Evolutionary conservation across 1,140 invertebrate species (phyloP).

Genomic region (Saccostrea cuccullata): DNA sequence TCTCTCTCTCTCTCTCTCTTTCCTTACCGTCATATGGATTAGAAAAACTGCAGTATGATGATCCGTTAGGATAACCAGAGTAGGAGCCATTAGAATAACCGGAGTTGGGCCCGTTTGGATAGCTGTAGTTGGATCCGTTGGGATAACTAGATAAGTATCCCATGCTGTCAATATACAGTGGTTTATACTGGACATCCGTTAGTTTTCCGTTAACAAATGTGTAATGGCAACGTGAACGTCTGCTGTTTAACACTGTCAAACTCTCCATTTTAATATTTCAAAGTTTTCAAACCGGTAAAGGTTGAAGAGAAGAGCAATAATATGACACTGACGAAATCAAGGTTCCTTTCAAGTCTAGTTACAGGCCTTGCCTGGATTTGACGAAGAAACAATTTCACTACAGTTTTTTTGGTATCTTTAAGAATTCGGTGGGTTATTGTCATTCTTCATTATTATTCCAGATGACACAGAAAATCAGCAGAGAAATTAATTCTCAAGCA

Average conservation of each 20-base stretch:
- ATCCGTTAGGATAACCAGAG: not conserved
- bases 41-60: not conserved
- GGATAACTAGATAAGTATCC: not conserved
- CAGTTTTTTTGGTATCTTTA: too few relatives aligned
- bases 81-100: not conserved
- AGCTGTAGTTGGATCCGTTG: not conserved
- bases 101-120: not conserved
- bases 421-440: too few relatives aligned
- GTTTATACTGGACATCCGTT: not conserved
- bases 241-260: not conserved
- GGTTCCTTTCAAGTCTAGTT: not conserved
- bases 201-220: conserved; percentile 4
- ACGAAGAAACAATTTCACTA: too few relatives aligned
- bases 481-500: not conserved
- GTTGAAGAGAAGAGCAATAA: not conserved
- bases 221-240: not conserved
- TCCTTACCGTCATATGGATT: conserved; percentile 16
- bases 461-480: not conserved
- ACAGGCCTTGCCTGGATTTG: too few relatives aligned
- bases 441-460: too few relatives aligned
- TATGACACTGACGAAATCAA: not conserved
- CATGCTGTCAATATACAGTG: not conserved
- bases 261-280: not conserved
- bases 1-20: conserved; percentile 31
- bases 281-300: not conserved